These are phyloP conservation scores for Oceanodroma leucorhoa DNA, from an alignment of 2,797 vertebrate genomes.

Conservation along the genomic window DNA sequence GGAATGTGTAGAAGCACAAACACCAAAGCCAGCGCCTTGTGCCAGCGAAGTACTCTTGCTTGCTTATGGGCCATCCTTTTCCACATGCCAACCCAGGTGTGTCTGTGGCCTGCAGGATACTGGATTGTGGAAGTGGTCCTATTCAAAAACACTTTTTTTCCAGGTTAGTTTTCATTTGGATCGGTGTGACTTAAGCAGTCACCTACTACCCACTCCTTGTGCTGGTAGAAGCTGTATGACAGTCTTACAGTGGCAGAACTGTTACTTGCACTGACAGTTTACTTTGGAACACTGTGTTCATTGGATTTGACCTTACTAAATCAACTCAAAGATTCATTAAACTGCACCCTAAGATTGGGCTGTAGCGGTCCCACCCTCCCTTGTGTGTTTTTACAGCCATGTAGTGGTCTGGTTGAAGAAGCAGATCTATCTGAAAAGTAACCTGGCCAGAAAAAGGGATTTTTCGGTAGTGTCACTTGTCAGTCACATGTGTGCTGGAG, in stretches of 20 bases:
- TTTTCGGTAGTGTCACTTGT: not conserved
- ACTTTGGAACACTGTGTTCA: not conserved
- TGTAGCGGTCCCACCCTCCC: not conserved
- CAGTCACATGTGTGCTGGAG: fast-evolving
- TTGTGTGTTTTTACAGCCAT: not conserved
- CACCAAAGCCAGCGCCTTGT: not conserved
- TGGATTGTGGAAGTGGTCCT: not conserved
- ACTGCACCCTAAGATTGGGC: not conserved
- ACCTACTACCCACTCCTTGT: not conserved
- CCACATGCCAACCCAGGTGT: fast-evolving
- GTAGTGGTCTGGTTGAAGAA: not conserved
- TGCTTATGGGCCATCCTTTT: not conserved
- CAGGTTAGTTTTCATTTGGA: not conserved
- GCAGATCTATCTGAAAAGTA: not conserved
- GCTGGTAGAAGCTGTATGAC: not conserved
- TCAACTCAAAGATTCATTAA: not conserved
- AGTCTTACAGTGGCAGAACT: not conserved
- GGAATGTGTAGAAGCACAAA: not conserved
- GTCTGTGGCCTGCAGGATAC: not conserved
- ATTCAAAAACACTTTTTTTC: not conserved
- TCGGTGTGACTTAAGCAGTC: fast-evolving
- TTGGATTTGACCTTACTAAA: not conserved
- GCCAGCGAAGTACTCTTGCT: not conserved
- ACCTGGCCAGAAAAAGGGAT: not conserved
- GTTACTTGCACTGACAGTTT: not conserved